Conservation (phyloP, 92 coral and sea anemone species). For the Epizoanthus ramosus region DNA sequence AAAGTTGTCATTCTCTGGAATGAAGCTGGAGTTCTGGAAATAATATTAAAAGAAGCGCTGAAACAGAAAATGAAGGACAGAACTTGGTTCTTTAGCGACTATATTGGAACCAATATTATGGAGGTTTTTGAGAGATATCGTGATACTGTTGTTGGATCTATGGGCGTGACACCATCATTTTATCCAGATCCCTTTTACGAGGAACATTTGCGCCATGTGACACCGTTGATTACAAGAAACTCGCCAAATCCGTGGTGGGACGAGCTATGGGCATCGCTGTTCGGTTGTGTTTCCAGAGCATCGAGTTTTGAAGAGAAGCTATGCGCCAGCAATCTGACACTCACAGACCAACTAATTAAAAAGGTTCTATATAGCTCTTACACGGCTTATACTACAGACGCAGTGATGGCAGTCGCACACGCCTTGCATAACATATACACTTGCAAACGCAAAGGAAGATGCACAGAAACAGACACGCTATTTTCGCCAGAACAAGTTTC, state of each 20-base stretch:
- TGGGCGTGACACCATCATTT: constrained; percentile 70
- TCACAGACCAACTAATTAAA: constrained; percentile 41
- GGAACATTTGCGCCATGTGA: constrained; percentile 45
- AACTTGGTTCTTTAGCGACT: constrained; percentile 84
- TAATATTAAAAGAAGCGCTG: constrained; percentile 65
- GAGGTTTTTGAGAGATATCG: constrained; percentile 64
- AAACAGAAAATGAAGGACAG: constrained; percentile 58
- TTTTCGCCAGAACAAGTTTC: constrained; percentile 54
- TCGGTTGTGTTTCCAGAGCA: constrained; percentile 35
- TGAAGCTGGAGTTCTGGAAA: constrained; percentile 60
- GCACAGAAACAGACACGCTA: constrained; percentile 54
- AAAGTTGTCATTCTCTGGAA: constrained; percentile 81
- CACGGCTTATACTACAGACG: constrained; percentile 74
- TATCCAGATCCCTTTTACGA: constrained; percentile 55
- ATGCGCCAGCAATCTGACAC: constrained; percentile 53
- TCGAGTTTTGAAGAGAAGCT: constrained; percentile 12
- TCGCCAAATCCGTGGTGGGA: constrained; percentile 62
- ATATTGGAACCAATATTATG: constrained; percentile 69
- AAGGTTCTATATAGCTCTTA: constrained; percentile 64
- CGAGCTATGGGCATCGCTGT: constrained; percentile 59
- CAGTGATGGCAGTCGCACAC: constrained; percentile 72
- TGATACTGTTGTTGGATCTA: constrained; percentile 61
- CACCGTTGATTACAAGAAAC: constrained; percentile 44
- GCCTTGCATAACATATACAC: constrained; percentile 65
- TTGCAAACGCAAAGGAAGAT: constrained; percentile 59